A percentile compares a stretch with the other conserved stretches of the same genome.
These are phyloP conservation scores for Epinotia demarniana DNA, from an alignment of 2,888 invertebrate genomes.

Conservation along the genomic window DNA sequence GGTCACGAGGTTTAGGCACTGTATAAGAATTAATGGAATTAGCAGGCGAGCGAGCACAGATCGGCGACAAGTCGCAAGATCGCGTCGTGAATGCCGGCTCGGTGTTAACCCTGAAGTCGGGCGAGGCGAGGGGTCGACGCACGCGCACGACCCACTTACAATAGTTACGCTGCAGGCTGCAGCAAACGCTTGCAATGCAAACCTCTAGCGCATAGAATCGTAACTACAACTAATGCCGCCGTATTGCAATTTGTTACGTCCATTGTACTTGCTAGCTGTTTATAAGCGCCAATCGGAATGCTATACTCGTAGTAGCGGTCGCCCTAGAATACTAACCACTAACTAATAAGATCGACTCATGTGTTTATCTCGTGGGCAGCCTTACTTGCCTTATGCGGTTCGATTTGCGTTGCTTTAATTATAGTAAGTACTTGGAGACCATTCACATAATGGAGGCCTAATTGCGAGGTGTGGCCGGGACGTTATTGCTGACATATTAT, in stretches of 20 bases:
- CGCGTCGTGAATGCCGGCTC: constrained; percentile 50
- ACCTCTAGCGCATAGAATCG: constrained; percentile 66
- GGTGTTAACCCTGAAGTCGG: constrained; percentile 80
- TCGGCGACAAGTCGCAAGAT: constrained; percentile 56
- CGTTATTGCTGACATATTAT: constrained; percentile 66
- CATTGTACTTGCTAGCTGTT: constrained; percentile 47
- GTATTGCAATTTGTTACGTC: constrained; percentile 52
- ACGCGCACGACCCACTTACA: constrained; percentile 79
- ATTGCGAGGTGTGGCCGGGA: constrained; percentile 70
- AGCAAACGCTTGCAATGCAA: constrained; percentile 77
- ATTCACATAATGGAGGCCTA: constrained; percentile 68
- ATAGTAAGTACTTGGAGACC: constrained; percentile 50
- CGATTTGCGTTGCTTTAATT: constrained; percentile 53
- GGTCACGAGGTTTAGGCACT: background rate
- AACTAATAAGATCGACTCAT: constrained; percentile 39
- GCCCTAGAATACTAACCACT: constrained; percentile 34
- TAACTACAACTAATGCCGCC: constrained; percentile 51
- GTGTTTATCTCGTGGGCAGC: constrained; percentile 55
- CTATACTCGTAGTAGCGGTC: constrained; percentile 23
- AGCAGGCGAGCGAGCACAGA: constrained; percentile 51
- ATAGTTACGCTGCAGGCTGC: constrained; percentile 62
- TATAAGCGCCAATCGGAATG: constrained; percentile 37
- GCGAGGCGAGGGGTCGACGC: constrained; percentile 77
- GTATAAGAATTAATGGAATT: constrained; percentile 45
- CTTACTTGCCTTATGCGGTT: constrained; percentile 61